Evolutionary conservation across 1,140 invertebrate species (phyloP).

Genomic region (Magallana gigas): DNA sequence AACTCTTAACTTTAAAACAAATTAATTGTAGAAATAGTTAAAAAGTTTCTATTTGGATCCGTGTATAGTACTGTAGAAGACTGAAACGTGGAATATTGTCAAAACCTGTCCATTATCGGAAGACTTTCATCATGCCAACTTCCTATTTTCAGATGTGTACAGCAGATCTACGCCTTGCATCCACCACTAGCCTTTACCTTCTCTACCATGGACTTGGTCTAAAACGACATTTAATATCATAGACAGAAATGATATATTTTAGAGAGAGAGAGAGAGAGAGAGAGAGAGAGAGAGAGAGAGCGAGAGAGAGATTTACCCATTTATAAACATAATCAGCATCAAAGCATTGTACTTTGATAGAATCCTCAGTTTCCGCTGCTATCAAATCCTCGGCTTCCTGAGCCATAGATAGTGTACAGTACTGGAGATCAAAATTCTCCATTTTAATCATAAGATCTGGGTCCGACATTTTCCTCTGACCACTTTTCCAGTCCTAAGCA

Average conservation of each 20-base stretch:
- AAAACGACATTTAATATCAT: neutral
- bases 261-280: too few relatives aligned
- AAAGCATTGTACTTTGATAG: neutral
- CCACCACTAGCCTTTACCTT: neutral
- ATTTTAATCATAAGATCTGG: neutral
- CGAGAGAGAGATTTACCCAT: neutral
- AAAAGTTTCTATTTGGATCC: too few relatives aligned
- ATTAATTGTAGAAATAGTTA: too few relatives aligned
- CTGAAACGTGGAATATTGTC: too few relatives aligned
- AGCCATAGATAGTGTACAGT: neutral
- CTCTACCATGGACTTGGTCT: constrained; percentile 8
- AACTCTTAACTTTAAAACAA: too few relatives aligned
- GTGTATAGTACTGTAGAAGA: too few relatives aligned
- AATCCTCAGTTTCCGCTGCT: neutral
- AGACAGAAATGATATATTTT: too few relatives aligned
- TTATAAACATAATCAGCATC: neutral
- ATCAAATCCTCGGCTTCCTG: neutral
- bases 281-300: too few relatives aligned
- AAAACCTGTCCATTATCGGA: too few relatives aligned
- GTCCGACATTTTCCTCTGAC: neutral
- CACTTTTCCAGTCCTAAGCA: constrained; percentile 4
- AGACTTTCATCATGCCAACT: too few relatives aligned
- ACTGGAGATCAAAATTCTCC: neutral
- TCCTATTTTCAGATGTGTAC: too few relatives aligned
- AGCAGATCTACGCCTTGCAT: neutral